phyloP scores from a whole-genome alignment of 2,113 vertebrate genomes.

The Theristicus caerulescens region DNA sequence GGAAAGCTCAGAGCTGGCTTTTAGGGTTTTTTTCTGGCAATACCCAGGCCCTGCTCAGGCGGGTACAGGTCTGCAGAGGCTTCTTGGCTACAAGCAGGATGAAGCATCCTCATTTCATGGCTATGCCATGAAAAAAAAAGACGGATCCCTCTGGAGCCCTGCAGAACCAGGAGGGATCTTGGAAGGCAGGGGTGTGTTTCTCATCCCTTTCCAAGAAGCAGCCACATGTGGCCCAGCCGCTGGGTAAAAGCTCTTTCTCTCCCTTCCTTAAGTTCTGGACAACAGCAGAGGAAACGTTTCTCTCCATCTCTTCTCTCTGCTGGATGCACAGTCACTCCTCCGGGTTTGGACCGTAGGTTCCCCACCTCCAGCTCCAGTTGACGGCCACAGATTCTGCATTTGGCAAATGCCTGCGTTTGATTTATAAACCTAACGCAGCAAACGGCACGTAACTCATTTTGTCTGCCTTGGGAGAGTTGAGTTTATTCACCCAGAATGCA shows the following conservation, averaged over 20 bases:
- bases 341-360: fast-evolving
- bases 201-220: not conserved
- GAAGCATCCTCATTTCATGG: not conserved
- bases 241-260: not conserved
- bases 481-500: not conserved
- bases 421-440: not conserved
- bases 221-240: fast-evolving
- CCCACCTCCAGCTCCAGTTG: not conserved
- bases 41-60: not conserved
- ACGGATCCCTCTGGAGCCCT: not conserved
- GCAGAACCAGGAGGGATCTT: not conserved
- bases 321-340: not conserved
- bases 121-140: not conserved
- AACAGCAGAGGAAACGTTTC: not conserved
- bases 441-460: not conserved
- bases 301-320: not conserved
- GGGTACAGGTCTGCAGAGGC: not conserved
- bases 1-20: not conserved
- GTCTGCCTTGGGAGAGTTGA: not conserved
- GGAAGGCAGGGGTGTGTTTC: not conserved
- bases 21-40: not conserved
- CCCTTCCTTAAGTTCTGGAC: not conserved
- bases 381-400: not conserved
- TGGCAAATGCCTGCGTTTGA: fast-evolving
- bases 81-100: not conserved